Evolutionary conservation across 92 coral and sea anemone species (phyloP), one percentile per base, ranked within the genome.

Genomic region (Porites cylindrica): DNA sequence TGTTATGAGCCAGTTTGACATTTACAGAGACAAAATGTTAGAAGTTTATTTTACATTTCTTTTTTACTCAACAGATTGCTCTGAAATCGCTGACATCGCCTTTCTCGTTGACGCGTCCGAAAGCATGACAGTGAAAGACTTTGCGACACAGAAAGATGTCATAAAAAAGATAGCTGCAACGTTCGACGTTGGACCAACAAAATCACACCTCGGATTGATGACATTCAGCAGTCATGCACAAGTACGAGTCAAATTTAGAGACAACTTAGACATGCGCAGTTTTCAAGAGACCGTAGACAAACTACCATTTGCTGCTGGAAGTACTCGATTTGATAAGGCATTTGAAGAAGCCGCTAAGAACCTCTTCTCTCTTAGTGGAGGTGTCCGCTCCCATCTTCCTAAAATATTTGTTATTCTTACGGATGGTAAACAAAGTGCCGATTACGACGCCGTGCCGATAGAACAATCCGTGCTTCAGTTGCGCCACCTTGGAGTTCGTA

Each of bases 31-130:
- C 7, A 38, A 38, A 4, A 38, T 38, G 47, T 38, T 38, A 38
- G 47, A 38, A 3, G 47, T 38, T 38, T 38, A 38, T 38, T 38
- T 38, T 4, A 38, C 47, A 38, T 38, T 38, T 38, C 53, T 64
- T 50, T 53, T 18, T 38, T 13, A 5, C 10, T 10, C 80, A 61
- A 51, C 16, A 83, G 87, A 76, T 21, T 93, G 96, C 69, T 70
- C 80, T 16, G 79, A 81, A 51, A 86, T 90, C 62, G 77, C 94
- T 66, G 96, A 95, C 67, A 78, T 95, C 54, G 92, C 91, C 60
- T 86, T 95, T 69, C 93, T 95, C 23, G 78, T 95, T 9, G 95
- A 92, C 61, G 86, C 95, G 2, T 86, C 93, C 32, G 93, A 88
- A 16, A 93, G 86, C 64, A 89, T 95, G 77, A 90, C 90, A 21